Evolutionary conservation across 2,888 invertebrate species (phyloP), one percentile per base, ranked within the genome.

Genomic region (Parapristionchus giblindavisi): DNA sequence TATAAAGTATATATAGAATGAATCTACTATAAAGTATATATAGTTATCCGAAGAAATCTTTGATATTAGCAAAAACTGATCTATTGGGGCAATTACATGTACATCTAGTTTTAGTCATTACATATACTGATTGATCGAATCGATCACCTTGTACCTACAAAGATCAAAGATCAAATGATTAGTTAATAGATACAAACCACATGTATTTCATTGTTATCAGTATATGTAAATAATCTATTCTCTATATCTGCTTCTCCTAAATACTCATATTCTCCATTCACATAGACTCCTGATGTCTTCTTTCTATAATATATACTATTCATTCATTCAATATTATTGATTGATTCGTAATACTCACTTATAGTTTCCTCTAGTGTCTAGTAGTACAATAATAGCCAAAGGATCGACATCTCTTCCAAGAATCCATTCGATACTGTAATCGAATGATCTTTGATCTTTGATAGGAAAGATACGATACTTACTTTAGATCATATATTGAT

Each of bases 181-280:
- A 54, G n/a, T 8, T 54, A 54, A 54, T 14, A n/a, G n/a, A 3
- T 27, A 48, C 65, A 32, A 21, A 65, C 65, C 8, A 27, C 29
- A 27, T 14, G 6, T 14, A 27, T 34, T 5, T 65, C 27, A 6
- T 29, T 34, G 21, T 29, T 29, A 14, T 65, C 43, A 17, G 17
- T 29, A 43, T 65, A 65, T 5, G 65, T 65, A 48, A 65, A 65
- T 43, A 21, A 27, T 43, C 65, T 21, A 24, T 24, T 43, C 14
- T 65, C 65, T 8, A 65, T 21, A 65, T 65, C 65, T 65, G 65
- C 65, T 65, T 65, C 65, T 43, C 65, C 65, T 6, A 65, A n/a
- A 48, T 43, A 65, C 36, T 65, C 43, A 29, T 11, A 24, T n/a
- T 65, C 43, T 29, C 36, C 17, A 48, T 43, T 27, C 3, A 43